Percentiles rank a stretch among this genome's conserved stretches.
Evolutionary conservation across 2,888 invertebrate genomes (phyloP).

Genomic region (Caenorhabditis sp.): DNA sequence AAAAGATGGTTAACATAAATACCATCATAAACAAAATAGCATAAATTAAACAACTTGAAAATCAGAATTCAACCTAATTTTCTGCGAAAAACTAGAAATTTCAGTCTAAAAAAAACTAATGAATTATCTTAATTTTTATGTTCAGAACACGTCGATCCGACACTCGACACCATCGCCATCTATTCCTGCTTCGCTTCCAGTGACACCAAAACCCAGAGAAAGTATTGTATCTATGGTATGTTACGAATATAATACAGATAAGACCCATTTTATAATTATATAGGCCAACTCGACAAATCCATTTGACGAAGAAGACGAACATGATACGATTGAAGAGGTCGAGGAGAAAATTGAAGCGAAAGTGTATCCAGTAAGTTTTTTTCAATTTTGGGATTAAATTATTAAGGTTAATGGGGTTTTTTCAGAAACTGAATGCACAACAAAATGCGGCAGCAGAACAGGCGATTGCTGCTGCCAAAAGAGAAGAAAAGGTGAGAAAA

Average conservation of each 20-base stretch:
- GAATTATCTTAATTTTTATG: background rate
- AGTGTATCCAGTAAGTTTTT: slow-evolving; percentile 51
- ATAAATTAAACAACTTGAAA: too few relatives aligned
- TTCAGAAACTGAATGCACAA: slow-evolving; percentile 41
- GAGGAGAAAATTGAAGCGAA: slow-evolving; percentile 49
- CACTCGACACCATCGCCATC: slow-evolving; percentile 36
- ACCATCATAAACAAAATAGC: too few relatives aligned
- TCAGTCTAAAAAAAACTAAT: background rate
- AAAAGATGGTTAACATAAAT: too few relatives aligned
- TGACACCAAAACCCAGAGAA: slow-evolving; percentile 26
- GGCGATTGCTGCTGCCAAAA: slow-evolving; percentile 36
- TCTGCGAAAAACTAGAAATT: too few relatives aligned
- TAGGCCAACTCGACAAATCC: slow-evolving; percentile 52
- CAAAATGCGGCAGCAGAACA: slow-evolving; percentile 37
- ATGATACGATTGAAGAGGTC: slow-evolving; percentile 30
- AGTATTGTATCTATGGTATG: slow-evolving; percentile 25
- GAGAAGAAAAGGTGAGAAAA: slow-evolving; percentile 25
- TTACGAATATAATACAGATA: background rate
- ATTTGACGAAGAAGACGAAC: slow-evolving; percentile 56
- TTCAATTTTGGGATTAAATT: too few relatives aligned
- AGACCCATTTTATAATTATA: background rate
- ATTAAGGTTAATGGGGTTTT: too few relatives aligned
- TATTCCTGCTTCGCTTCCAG: slow-evolving; percentile 2
- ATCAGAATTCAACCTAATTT: too few relatives aligned
- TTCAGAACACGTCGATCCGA: slow-evolving; percentile 21